Evolutionary conservation across 2,888 invertebrate genomes (phyloP), one percentile per base, ranked within the genome.

Genomic region (Uropetala carovei): DNA sequence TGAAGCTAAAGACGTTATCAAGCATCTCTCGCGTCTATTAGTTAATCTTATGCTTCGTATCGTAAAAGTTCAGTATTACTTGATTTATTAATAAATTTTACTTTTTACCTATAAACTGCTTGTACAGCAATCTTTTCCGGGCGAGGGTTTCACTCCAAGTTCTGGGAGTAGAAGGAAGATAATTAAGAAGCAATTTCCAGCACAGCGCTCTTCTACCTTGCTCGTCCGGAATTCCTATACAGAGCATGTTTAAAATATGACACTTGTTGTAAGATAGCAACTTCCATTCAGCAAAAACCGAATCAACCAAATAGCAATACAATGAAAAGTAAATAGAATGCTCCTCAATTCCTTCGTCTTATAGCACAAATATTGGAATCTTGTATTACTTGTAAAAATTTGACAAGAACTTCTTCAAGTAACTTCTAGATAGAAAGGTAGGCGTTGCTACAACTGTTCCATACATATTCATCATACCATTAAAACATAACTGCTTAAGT

Each of bases 171-270:
- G 96, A 95, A 0, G 98, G 98, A 93, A 99, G 95, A 94, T 99
- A 99, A 94, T 98, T 97, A 64, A 99, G 95, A 91, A 99, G 95
- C 30, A 99, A 95, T 95, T 98, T 98, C 99, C 99, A 99, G 93
- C 98, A 98, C 81, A 98, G 94, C 0, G 99, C 96, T 92, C 99
- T 96, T 93, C 97, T 96, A 0, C 98, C 98, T 93, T 97, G 97
- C 94, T 98, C 98, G 94, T 98, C 98, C 0, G 99, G 98, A 94
- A 99, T 97, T 92, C 99, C 98, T 98, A 94, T 92, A 94, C 94
- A 93, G 92, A 83, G 92, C 30, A 9, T 18, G 68, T 91, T 64
- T 92, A 85, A 92, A 93, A 93, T 92, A 7, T 22, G 68, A 75
- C 11, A 75, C 4, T 14, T 75, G 13, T 14, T 75, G 13, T 22